phyloP scores from a whole-genome alignment of 1,140 invertebrate species.

The Philotrypesis tridentata region DNA sequence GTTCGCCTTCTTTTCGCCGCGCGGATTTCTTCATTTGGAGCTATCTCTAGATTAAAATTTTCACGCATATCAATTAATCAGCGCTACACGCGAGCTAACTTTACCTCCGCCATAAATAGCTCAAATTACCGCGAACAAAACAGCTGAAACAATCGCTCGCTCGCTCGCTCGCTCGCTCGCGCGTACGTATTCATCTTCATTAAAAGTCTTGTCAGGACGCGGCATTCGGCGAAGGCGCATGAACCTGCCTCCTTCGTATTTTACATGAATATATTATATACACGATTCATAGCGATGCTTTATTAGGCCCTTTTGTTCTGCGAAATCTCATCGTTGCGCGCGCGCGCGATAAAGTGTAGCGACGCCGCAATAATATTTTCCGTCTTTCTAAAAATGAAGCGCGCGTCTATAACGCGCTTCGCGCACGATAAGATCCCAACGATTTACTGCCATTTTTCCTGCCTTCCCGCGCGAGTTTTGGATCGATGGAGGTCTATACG shows the following conservation, averaged over 20 bases:
- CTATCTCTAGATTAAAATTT: background rate
- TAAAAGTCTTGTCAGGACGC: slow-evolving; percentile 11
- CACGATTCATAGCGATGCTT: slow-evolving; percentile 3
- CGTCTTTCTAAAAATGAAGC: background rate
- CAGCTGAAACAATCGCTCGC: background rate
- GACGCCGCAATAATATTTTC: background rate
- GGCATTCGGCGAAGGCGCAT: background rate
- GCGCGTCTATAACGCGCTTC: background rate
- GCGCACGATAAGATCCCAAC: slow-evolving; percentile 1
- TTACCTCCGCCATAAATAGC: background rate
- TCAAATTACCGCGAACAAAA: background rate
- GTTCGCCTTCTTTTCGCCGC: background rate
- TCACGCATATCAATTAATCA: background rate
- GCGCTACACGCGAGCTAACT: background rate
- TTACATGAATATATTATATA: background rate
- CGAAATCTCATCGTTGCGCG: slow-evolving; percentile 22
- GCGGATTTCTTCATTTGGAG: background rate
- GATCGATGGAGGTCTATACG: too few species aligned
- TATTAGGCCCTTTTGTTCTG: slow-evolving; percentile 27
- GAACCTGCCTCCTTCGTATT: background rate
- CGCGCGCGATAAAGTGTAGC: background rate
- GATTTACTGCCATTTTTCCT: background rate
- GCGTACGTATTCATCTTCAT: slow-evolving; percentile 27
- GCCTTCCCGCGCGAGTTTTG: background rate
- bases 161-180: too few species aligned